A percentile compares a stretch with the other conserved stretches of the same genome.
Conservation (phyloP, 2,888 invertebrate genomes). For the Cistogaster globosa region DNA sequence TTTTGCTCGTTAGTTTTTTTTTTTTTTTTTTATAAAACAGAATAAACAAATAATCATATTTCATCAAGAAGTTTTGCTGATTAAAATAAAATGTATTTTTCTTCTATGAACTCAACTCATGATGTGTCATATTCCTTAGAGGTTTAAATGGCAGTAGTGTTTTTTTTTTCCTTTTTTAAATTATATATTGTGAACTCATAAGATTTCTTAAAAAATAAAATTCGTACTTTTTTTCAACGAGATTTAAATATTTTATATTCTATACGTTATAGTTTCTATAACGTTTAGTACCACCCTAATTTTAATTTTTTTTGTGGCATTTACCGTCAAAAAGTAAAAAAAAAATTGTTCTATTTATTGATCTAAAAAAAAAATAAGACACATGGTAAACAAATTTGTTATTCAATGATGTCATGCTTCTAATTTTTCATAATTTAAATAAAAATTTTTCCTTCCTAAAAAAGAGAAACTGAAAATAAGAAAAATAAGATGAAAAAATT, state of each 20-base stretch:
- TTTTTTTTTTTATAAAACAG: conserved; percentile 5
- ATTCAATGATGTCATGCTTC: neutral
- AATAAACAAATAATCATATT: conserved; percentile 54
- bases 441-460: too few species aligned
- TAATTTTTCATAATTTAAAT: too few species aligned
- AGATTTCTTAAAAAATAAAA: too few species aligned
- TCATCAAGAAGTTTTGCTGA: conserved; percentile 31
- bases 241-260: too few species aligned
- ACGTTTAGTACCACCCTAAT: neutral
- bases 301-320: neutral
- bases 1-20: conserved; percentile 46
- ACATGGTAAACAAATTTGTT: neutral
- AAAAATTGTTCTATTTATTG: neutral
- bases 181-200: neutral
- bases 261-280: neutral
- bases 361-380: neutral
- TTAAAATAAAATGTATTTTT: conserved; percentile 19
- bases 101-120: neutral
- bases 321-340: neutral
- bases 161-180: neutral
- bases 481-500: too few species aligned
- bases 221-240: too few species aligned
- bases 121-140: conserved; percentile 13
- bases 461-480: too few species aligned
- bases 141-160: neutral